These are phyloP conservation scores for Taphrorychus bicolor DNA, from an alignment of 2,888 invertebrate genomes.

Conservation along the genomic window DNA sequence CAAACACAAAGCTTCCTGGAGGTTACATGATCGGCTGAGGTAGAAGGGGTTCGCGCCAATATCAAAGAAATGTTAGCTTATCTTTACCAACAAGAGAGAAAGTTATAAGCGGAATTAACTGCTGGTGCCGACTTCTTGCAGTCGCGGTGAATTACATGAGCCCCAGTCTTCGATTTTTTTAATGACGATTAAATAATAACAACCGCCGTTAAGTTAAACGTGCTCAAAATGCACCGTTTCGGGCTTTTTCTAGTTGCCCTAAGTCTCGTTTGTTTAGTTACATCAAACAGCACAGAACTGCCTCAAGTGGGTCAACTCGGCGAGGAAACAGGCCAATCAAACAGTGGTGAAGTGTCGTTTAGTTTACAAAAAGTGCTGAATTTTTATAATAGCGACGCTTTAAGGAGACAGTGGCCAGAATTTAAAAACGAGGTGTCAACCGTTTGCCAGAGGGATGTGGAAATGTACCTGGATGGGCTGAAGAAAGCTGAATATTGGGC, in stretches of 20 bases:
- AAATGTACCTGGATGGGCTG: conserved; percentile 67
- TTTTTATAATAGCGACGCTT: conserved; percentile 65
- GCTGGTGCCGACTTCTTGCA: conserved; percentile 15
- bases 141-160: conserved; percentile 10
- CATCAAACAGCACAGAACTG: conserved; percentile 15
- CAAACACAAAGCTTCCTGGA: conserved; percentile 42
- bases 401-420: conserved; percentile 65
- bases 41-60: conserved; percentile 45
- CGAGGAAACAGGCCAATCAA: background rate
- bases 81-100: conserved; percentile 46
- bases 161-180: background rate
- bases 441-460: conserved; percentile 66
- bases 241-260: conserved; percentile 6
- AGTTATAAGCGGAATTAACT: conserved; percentile 40
- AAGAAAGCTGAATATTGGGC: conserved; percentile 70
- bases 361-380: conserved; percentile 64
- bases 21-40: conserved; percentile 41
- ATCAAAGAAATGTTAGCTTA: conserved; percentile 47
- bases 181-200: conserved; percentile 2
- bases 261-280: conserved; percentile 8
- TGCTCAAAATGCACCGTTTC: background rate
- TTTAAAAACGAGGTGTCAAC: conserved; percentile 61
- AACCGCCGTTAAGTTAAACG: background rate
- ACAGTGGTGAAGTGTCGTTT: background rate
- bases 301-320: background rate